Evolutionary conservation across 2,797 vertebrate genomes (phyloP), one percentile per base, ranked within the genome.

Genomic region (Otolemur crassicaudatus): DNA sequence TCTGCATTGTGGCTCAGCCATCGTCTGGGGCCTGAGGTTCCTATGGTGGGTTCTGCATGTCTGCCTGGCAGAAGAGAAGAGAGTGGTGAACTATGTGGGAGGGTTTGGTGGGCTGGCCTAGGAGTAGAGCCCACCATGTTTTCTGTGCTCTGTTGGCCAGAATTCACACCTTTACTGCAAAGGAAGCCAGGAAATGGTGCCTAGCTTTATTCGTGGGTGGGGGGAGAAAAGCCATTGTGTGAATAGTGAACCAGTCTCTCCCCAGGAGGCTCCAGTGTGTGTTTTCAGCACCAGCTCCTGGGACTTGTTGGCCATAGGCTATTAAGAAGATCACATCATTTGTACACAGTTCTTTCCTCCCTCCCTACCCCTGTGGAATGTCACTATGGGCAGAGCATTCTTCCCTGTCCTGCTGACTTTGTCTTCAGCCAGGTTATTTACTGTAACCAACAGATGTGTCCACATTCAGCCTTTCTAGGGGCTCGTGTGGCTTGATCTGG

Each of bases 341-440:
- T 83, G 31, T 25, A 49, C 27, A 60, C 16, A 23, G 4, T 5
- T 49, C 23, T 92, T 79, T 46, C 6, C 6, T 31, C 60, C 12
- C 9, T 49, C 4, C 2, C 23, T 14, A 56, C 29, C 60, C 25
- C 69, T 69, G 34, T 19, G 17, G 6, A 27, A 53, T 10, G 12
- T 17, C 3, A 0, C 34, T 16, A 17, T 29, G 25, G 58, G n/a
- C 4, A 17, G 37, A 34, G 5, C 1, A 13, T 12, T 14, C 27
- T 37, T 82, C 31, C 5, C 27, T 12, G 17, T 6, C 11, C 53
- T 9, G 12, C 31, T 83, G 34, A 49, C 19, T 69, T 86, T 61
- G 70, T 25, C 10, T 37, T 69, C n/a, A 34, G n/a, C 16, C 4
- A 40, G 2, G 5, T 22, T 58, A 49, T 40, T 40, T 81, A 58